phyloP scores from a whole-genome alignment of 2,797 vertebrate species.

The Cynopterus sphinx region DNA sequence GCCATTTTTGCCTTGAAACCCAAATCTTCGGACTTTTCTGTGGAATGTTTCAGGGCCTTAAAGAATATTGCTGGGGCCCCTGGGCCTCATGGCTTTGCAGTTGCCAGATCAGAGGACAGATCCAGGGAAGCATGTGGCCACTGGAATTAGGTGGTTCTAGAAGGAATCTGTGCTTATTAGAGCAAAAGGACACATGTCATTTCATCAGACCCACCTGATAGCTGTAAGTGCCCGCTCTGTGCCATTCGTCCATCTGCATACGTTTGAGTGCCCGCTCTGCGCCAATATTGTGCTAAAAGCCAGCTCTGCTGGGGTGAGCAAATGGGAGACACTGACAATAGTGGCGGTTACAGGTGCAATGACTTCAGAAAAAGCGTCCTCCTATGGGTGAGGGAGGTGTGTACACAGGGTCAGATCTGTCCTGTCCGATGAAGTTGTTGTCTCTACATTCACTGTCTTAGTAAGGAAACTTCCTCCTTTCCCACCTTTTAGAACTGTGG shows the following conservation, averaged over 20 bases:
- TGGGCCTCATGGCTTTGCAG: neutral
- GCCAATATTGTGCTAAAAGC: neutral
- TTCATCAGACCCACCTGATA: neutral
- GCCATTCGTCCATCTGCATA: neutral
- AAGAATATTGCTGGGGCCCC: neutral
- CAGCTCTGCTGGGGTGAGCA: neutral
- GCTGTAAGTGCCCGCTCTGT: neutral
- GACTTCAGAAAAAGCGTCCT: neutral
- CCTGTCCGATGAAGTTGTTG: neutral
- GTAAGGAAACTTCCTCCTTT: neutral
- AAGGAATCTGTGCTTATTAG: neutral
- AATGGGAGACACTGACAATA: neutral
- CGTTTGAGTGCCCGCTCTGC: neutral
- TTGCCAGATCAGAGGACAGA: neutral
- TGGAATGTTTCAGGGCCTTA: neutral
- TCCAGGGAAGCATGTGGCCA: neutral
- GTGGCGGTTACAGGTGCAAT: neutral
- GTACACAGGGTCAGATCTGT: neutral
- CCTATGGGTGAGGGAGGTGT: too few species aligned
- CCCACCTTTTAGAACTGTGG: neutral
- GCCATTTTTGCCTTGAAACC: neutral
- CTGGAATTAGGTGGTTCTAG: neutral
- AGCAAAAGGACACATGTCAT: neutral
- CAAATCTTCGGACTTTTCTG: neutral
- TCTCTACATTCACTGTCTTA: neutral